Percentiles rank a stretch among this genome's conserved stretches.
Evolutionary conservation across 2,113 vertebrate genomes (phyloP).

Genomic region (Cryptomyrus ogoouensis): DNA sequence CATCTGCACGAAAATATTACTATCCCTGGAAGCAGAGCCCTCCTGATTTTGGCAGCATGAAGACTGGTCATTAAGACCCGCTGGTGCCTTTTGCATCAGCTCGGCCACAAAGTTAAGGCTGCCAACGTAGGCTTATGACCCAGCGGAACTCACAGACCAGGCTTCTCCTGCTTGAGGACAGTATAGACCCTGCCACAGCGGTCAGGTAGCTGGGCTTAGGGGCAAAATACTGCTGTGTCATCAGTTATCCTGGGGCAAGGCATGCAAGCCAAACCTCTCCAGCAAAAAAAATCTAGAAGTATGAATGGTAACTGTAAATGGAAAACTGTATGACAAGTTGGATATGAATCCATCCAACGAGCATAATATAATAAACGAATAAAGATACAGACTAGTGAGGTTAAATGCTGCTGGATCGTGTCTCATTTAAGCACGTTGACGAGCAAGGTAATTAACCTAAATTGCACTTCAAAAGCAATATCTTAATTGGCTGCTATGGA

Average conservation of each 20-base stretch:
- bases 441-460: neutral
- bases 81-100: neutral
- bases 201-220: neutral
- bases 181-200: neutral
- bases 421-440: neutral
- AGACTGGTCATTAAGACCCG: neutral
- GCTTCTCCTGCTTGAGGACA: neutral
- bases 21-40: neutral
- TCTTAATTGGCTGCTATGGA: neutral
- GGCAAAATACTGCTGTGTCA: neutral
- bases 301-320: neutral
- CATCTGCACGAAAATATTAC: neutral
- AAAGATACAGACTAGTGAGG: neutral
- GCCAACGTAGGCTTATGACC: neutral
- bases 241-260: neutral
- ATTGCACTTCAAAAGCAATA: neutral
- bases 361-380: neutral
- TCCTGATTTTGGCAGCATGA: neutral
- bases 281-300: neutral
- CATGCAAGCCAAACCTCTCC: neutral
- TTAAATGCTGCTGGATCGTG: neutral
- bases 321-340: neutral
- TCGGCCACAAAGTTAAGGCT: neutral
- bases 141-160: neutral
- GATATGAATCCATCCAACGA: neutral